Percentiles rank a stretch among this genome's conserved stretches.
These are phyloP conservation scores for Drosophila punjabiensis DNA, from an alignment of 1,140 invertebrate species.

Conservation along the genomic window DNA sequence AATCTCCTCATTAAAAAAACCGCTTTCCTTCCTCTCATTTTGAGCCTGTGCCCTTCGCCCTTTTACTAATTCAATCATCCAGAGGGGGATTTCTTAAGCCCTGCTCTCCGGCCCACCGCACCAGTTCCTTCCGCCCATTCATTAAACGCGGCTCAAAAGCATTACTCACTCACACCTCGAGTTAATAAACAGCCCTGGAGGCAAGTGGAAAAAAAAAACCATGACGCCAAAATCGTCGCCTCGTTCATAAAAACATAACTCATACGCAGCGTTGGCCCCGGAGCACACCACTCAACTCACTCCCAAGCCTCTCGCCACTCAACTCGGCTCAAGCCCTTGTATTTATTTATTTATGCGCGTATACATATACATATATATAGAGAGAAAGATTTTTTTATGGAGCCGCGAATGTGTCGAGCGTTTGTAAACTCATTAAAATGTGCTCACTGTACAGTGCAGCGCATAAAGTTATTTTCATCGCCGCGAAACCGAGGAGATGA, in stretches of 20 bases:
- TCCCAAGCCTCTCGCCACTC: slow-evolving; percentile 35
- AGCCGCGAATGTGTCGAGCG: slow-evolving; percentile 77
- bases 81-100: slow-evolving; percentile 31
- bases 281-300: slow-evolving; percentile 16
- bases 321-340: slow-evolving; percentile 43
- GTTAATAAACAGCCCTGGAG: slow-evolving; percentile 52
- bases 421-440: slow-evolving; percentile 83
- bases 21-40: slow-evolving; percentile 14
- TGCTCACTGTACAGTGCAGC: slow-evolving; percentile 59
- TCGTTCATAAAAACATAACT: slow-evolving; percentile 62
- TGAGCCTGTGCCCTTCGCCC: slow-evolving; percentile 21
- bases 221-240: slow-evolving; percentile 43
- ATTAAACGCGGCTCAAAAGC: slow-evolving; percentile 55
- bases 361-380: slow-evolving; percentile 1
- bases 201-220: slow-evolving; percentile 20
- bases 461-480: slow-evolving; percentile 64
- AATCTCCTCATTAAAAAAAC: slow-evolving; percentile 50
- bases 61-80: slow-evolving; percentile 50
- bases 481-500: slow-evolving; percentile 11
- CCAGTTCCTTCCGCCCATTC: slow-evolving; percentile 36
- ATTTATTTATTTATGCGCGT: slow-evolving; percentile 55
- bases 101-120: slow-evolving; percentile 3
- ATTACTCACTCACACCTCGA: slow-evolving; percentile 37
- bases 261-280: slow-evolving; percentile 57
- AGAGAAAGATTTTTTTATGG: slow-evolving; percentile 54